Conservation (phyloP, 2,888 invertebrate genomes). For the Ornithoptera priamus region DNA sequence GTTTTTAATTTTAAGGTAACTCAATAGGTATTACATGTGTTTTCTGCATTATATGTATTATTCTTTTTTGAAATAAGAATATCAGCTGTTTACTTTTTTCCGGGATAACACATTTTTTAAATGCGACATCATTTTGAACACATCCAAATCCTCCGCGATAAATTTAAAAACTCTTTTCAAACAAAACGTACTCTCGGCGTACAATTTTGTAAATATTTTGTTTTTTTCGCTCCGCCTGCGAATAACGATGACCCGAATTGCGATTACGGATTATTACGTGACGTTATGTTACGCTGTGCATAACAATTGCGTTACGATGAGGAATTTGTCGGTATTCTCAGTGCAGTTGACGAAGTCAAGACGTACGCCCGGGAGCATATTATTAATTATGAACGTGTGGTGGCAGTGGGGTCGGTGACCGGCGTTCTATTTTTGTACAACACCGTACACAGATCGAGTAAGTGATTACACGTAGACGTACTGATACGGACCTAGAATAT, state of each 20-base stretch:
- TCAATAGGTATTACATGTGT: not conserved
- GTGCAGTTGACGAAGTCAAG: constrained; percentile 16
- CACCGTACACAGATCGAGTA: constrained; percentile 35
- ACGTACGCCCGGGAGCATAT: constrained; percentile 36
- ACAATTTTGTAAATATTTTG: constrained; percentile 24
- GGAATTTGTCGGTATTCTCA: constrained; percentile 7
- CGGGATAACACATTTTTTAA: not conserved
- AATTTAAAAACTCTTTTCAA: constrained; percentile 11
- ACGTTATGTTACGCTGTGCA: constrained; percentile 2
- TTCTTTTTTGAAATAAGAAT: not conserved
- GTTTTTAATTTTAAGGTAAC: too few relatives aligned
- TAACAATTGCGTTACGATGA: constrained; percentile 12
- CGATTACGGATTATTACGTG: not conserved
- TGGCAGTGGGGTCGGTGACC: constrained; percentile 51
- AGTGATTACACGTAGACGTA: constrained; percentile 34
- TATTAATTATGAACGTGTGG: constrained; percentile 53
- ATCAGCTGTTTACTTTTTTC: not conserved
- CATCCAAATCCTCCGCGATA: constrained; percentile 8
- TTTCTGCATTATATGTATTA: not conserved
- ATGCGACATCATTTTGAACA: constrained; percentile 12
- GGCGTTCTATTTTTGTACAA: constrained; percentile 52
- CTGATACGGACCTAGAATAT: constrained; percentile 24
- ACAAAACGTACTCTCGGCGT: constrained; percentile 16
- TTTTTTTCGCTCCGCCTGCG: constrained; percentile 10
- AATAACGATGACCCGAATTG: constrained; percentile 14